phyloP scores from a whole-genome alignment of 2,797 vertebrate species.

The Helicolenus hilgendorfi region DNA sequence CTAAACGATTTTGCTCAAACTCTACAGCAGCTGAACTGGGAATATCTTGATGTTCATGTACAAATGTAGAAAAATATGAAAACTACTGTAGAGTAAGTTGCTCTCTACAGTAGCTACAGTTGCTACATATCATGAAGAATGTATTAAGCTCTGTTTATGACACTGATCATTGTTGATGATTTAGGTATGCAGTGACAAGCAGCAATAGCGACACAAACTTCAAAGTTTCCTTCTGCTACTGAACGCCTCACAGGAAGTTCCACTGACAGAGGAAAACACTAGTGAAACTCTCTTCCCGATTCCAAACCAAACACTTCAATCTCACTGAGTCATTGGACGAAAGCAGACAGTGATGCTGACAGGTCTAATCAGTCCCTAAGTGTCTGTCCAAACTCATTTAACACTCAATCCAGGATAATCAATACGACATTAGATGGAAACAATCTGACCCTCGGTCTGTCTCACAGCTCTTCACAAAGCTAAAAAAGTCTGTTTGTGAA shows the following conservation, averaged over 20 bases:
- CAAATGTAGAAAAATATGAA: too few relatives aligned
- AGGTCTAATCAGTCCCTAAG: conserved; percentile 66
- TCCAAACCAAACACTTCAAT: conserved; percentile 33
- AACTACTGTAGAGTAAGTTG: too few relatives aligned
- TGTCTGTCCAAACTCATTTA: conserved; percentile 61
- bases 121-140: background rate
- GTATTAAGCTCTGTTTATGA: background rate
- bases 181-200: background rate
- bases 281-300: background rate
- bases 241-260: background rate
- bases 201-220: background rate
- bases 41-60: background rate
- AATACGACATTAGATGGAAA: conserved; percentile 37
- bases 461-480: background rate
- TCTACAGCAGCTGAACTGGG: background rate
- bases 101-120: too few relatives aligned
- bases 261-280: background rate
- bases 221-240: background rate
- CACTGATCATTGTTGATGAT: background rate
- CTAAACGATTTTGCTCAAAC: background rate
- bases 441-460: conserved; percentile 25
- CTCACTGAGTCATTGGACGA: conserved; percentile 33
- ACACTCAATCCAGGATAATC: conserved; percentile 24
- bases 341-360: conserved; percentile 35
- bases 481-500: background rate